A percentile compares a stretch with the other conserved stretches of the same genome.
These are phyloP conservation scores for Drosophila merina DNA, from an alignment of 2,888 invertebrate species.

Conservation along the genomic window DNA sequence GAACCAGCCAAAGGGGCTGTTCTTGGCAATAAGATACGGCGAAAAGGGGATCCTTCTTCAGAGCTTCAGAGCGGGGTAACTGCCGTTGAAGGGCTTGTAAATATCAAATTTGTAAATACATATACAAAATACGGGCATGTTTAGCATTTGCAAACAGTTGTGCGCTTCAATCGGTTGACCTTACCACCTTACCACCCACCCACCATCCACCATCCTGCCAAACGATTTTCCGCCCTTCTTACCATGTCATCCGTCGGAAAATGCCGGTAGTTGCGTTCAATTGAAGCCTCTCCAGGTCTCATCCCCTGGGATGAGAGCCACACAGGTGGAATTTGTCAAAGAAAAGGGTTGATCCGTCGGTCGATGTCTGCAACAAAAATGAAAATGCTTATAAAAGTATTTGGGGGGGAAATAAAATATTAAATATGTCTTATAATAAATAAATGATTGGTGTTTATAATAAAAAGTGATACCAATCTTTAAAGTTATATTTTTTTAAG, in stretches of 20 bases:
- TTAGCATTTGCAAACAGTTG: slow-evolving; percentile 75
- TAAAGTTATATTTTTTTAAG: not conserved
- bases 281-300: slow-evolving; percentile 15
- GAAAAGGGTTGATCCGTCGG: slow-evolving; percentile 7
- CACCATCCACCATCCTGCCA: not conserved
- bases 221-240: slow-evolving; percentile 8
- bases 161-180: slow-evolving; percentile 43
- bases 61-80: not conserved
- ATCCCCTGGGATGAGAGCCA: not conserved
- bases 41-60: too few relatives aligned
- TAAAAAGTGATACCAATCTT: not conserved
- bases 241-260: slow-evolving; percentile 7
- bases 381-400: not conserved
- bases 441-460: too few relatives aligned
- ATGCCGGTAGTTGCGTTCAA: slow-evolving; percentile 16
- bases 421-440: not conserved
- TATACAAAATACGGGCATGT: slow-evolving; percentile 77
- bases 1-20: not conserved
- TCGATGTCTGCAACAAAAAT: not conserved
- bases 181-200: slow-evolving; percentile 1
- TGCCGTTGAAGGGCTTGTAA: slow-evolving; percentile 59
- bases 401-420: not conserved
- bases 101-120: slow-evolving; percentile 78
- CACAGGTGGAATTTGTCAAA: slow-evolving; percentile 6
- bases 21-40: not conserved